Conservation (phyloP, 2,113 vertebrate genomes). For the Plestiodon gilberti region DNA sequence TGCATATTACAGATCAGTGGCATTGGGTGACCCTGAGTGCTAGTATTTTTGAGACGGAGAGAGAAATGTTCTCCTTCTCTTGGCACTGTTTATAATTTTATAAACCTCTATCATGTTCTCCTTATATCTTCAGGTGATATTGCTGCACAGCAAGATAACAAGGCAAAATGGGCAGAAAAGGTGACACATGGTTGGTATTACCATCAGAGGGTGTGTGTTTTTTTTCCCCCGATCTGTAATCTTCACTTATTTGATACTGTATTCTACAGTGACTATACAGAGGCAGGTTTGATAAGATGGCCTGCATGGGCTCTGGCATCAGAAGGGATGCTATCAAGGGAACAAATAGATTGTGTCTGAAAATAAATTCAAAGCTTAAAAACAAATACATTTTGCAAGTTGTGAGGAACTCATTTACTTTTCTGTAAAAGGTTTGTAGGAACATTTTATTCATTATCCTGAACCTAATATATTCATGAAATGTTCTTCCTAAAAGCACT, state of each 20-base stretch:
- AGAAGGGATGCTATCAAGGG: conserved; percentile 15
- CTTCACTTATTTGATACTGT: background rate
- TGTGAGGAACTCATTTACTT: conserved; percentile 18
- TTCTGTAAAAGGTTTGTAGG: background rate
- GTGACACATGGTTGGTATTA: background rate
- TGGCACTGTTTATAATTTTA: too few species aligned
- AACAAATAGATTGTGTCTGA: conserved; percentile 1
- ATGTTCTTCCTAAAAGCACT: too few species aligned
- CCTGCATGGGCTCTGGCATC: background rate
- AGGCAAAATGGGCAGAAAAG: background rate
- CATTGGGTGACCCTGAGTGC: too few species aligned
- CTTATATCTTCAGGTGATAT: too few species aligned
- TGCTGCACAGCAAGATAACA: background rate
- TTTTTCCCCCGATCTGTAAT: background rate
- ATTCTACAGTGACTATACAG: conserved; percentile 1
- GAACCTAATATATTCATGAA: too few species aligned
- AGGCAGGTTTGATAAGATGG: background rate
- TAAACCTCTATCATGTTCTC: too few species aligned
- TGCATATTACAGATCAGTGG: too few species aligned
- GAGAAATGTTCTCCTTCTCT: too few species aligned
- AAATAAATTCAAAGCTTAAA: conserved; percentile 33
- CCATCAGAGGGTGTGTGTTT: background rate
- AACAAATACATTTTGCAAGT: background rate
- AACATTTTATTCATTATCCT: conserved; percentile 13
- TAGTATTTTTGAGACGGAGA: too few species aligned